Evolutionary conservation across 2,797 vertebrate species (phyloP).

Genomic region (Danionella dracula): DNA sequence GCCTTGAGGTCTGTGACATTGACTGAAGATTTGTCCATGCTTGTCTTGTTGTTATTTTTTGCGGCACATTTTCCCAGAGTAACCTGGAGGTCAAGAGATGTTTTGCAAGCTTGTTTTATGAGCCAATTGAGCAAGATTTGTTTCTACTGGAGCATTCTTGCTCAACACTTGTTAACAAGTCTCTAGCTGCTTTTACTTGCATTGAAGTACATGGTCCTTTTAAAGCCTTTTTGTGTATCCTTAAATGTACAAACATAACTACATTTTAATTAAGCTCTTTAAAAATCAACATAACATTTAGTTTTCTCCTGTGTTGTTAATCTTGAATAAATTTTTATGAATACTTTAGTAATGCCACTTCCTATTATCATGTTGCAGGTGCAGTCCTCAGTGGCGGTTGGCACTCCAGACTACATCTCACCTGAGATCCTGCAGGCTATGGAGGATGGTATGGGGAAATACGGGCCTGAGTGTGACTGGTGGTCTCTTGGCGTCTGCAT

Average conservation of each 20-base stretch:
- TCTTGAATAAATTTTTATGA: too few relatives aligned
- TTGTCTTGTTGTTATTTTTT: neutral
- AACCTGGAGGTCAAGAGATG: neutral
- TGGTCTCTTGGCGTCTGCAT: conserved; percentile 97
- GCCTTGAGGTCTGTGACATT: neutral
- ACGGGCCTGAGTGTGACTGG: conserved; percentile 96
- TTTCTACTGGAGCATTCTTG: neutral
- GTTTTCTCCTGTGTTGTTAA: too few relatives aligned
- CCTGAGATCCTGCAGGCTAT: conserved; percentile 97
- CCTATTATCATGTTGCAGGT: conserved; percentile 66
- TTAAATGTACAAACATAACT: too few relatives aligned
- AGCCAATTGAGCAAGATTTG: neutral
- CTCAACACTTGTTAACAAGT: neutral
- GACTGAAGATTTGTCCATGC: neutral
- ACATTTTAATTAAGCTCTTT: too few relatives aligned
- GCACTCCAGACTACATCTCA: conserved; percentile 96
- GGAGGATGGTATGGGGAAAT: conserved; percentile 96
- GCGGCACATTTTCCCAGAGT: neutral
- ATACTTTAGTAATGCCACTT: too few relatives aligned
- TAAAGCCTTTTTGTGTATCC: too few relatives aligned
- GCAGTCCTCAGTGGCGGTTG: conserved; percentile 94
- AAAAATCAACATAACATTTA: too few relatives aligned
- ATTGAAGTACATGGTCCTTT: neutral
- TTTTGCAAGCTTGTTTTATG: conserved; percentile 9
- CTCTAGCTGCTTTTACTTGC: neutral